Percentiles rank a stretch among this genome's conserved stretches.
Evolutionary conservation across 2,888 invertebrate genomes (phyloP).

Genomic region (Caenorhabditis wallacei): DNA sequence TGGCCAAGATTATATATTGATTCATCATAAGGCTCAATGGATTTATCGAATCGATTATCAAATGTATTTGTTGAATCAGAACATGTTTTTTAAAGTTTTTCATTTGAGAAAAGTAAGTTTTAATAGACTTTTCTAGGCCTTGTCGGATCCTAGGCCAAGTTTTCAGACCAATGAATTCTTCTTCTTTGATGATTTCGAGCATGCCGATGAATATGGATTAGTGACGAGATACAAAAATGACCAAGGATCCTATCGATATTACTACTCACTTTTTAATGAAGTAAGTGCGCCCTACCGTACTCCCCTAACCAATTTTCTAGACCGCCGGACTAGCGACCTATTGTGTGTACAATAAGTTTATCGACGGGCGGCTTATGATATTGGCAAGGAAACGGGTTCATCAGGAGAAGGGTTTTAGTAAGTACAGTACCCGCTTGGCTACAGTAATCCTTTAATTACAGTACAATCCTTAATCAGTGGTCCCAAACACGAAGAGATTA

Average conservation of each 20-base stretch:
- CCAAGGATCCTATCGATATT: constrained; percentile 8
- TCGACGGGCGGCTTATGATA: constrained; percentile 43
- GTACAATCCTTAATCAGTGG: too few relatives aligned
- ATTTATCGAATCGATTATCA: constrained; percentile 52
- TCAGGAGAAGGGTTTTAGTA: constrained; percentile 1
- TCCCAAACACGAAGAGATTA: neutral
- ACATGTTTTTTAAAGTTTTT: constrained; percentile 56
- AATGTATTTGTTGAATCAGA: constrained; percentile 12
- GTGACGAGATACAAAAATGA: constrained; percentile 19
- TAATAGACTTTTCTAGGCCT: too few relatives aligned
- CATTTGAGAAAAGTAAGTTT: constrained; percentile 33
- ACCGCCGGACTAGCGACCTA: constrained; percentile 36
- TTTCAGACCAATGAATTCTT: constrained; percentile 5
- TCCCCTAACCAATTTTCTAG: constrained; percentile 9
- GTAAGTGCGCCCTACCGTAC: neutral
- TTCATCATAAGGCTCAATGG: constrained; percentile 49
- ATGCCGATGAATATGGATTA: constrained; percentile 44
- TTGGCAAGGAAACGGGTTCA: constrained; percentile 11
- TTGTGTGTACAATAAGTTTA: constrained; percentile 40
- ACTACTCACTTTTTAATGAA: constrained; percentile 51
- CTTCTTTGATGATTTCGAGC: constrained; percentile 34
- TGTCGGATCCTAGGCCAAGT: too few relatives aligned
- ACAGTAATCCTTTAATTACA: too few relatives aligned
- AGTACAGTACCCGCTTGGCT: neutral
- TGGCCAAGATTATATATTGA: constrained; percentile 37